Base-by-base conservation (phyloP, 1,140 invertebrate genomes). In the Drosophila kurseongensis region DNA sequence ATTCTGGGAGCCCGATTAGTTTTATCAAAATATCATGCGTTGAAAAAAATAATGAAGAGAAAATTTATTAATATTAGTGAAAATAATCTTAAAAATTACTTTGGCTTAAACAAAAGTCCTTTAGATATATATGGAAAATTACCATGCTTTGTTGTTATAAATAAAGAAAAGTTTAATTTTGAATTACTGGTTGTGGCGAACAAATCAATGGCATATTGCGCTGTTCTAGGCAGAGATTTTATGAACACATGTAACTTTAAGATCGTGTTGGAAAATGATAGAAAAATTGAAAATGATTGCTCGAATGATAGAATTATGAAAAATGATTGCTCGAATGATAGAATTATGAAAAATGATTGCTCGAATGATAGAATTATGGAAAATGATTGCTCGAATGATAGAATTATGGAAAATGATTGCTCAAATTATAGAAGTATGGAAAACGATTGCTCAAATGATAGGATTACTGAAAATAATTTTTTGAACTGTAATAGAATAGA, bases 241-340 rank as follows among this genome's bases (percentile, higher is more conserved):
- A 45, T 45, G 29, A 57, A 27, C 2, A n/a, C 35, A 35, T 63
- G 52, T 56, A 36, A 63, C 5, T 54, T 62, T 52, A 40, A 51
- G 10, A 60, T 58, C 4, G 27, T n/a, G 5, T 13, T 5, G 1
- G n/a, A 35, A 48, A 32, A 50, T 50, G 7, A 8, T 32, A 7
- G 29, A 9, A 8, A 18, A 23, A 16, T 5, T 0, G 5, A 18
- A 36, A 8, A 52, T 35, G 3, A 55, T 40, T 7, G 13, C 36
- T 13, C 35, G 23, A 23, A n/a, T 38, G 16, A 54, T 13, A 38
- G 35, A 13, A n/a, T 6, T 51, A 12, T 0, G 9, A 4, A 51
- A 51, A 35, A 51, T 16, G n/a, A 51, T 51, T 16, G 48, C 4
- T 35, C 8, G 12, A 51, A 12, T 16, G n/a, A 51, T 51, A 16